Conservation (phyloP, 2,888 invertebrate genomes). For the Trissonchulus sp. region DNA sequence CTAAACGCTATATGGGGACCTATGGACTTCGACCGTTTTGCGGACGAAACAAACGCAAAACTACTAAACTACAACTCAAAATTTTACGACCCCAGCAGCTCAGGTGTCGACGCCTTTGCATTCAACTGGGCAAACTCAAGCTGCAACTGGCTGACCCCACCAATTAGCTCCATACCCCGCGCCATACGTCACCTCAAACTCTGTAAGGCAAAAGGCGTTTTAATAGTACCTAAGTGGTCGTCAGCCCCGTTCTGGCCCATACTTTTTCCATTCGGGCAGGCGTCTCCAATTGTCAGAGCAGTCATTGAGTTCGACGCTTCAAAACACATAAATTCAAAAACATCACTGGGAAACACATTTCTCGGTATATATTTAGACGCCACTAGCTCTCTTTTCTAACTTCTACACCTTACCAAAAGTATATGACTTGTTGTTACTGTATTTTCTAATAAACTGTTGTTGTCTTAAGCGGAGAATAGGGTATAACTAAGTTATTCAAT, state of each 20-base stretch:
- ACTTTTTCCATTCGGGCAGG: not conserved
- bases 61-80: not conserved
- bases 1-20: not conserved
- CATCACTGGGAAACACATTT: not conserved
- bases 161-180: not conserved
- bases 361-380: not conserved
- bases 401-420: no score
- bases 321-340: not conserved
- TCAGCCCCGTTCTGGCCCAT: conserved; percentile 7
- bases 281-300: not conserved
- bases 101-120: conserved; percentile 9
- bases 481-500: no score
- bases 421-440: no score
- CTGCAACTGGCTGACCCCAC: conserved; percentile 4
- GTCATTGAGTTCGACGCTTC: not conserved
- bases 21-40: not conserved
- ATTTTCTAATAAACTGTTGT: no score
- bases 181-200: not conserved
- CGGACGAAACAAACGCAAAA: conserved; percentile 1
- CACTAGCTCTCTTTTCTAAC: no score
- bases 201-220: not conserved
- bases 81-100: not conserved
- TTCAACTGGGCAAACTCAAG: not conserved
- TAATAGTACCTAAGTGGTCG: not conserved
- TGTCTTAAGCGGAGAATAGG: not conserved